Percentiles rank a stretch among this genome's conserved stretches.
phyloP scores from a whole-genome alignment of 1,140 invertebrate species.

The Solenopsis fugax region DNA sequence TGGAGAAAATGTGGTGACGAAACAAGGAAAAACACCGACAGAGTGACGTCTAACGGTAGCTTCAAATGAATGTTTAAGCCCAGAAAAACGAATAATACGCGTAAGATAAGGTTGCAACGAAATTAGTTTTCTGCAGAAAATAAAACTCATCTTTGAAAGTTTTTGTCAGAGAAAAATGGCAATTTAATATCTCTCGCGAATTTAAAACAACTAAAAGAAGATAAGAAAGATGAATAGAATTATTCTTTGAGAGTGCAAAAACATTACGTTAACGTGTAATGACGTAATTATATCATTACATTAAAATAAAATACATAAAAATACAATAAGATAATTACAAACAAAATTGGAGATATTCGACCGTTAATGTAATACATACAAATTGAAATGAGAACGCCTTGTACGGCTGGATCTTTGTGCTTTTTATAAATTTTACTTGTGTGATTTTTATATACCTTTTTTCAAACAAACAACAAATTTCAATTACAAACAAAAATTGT shows the following conservation, averaged over 20 bases:
- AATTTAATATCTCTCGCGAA: background rate
- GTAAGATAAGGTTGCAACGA: conserved; percentile 13
- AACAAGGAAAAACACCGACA: conserved; percentile 37
- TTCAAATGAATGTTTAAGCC: conserved; percentile 22
- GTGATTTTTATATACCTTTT: too few species aligned
- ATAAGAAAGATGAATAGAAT: background rate
- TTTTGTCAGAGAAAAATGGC: background rate
- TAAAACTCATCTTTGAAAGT: background rate
- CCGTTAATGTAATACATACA: too few species aligned
- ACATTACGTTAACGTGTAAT: background rate
- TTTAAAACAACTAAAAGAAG: background rate
- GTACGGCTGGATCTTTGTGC: too few species aligned
- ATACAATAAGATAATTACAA: background rate
- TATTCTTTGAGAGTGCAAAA: background rate
- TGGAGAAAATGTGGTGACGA: conserved; percentile 32
- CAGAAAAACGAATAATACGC: background rate
- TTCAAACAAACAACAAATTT: too few species aligned
- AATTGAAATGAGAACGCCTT: too few species aligned
- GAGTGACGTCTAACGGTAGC: background rate
- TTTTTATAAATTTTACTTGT: too few species aligned
- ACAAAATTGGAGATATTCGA: too few species aligned
- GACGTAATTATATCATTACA: background rate
- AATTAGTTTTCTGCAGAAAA: background rate
- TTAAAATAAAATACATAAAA: conserved; percentile 1
- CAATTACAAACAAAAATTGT: conserved; percentile 1